A percentile compares a stretch with the other conserved stretches of the same genome.
Conservation (phyloP, 2,113 vertebrate genomes). For the Solea senegalensis region DNA sequence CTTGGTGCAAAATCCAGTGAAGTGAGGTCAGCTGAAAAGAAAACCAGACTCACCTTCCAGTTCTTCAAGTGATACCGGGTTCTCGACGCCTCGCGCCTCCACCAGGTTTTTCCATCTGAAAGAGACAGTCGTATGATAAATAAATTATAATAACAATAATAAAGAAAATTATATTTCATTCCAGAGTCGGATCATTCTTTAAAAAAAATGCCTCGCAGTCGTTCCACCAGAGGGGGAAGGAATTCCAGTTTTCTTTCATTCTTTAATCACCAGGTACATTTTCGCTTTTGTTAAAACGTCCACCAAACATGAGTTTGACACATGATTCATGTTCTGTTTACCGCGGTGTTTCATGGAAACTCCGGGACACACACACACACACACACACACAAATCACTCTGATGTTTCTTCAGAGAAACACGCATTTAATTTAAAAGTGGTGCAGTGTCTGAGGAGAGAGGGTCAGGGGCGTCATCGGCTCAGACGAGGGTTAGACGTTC, state of each 20-base stretch:
- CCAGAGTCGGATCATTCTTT: neutral
- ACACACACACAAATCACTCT: neutral
- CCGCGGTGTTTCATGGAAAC: neutral
- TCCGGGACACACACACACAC: too few relatives aligned
- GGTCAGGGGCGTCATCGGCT: neutral
- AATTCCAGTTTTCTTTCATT: neutral
- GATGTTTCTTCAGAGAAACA: neutral
- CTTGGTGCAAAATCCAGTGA: too few relatives aligned
- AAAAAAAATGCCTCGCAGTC: neutral
- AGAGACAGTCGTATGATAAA: conserved; percentile 1
- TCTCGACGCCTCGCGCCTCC: conserved; percentile 50
- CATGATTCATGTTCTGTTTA: neutral
- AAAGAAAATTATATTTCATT: neutral
- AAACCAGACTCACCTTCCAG: conserved; percentile 70
- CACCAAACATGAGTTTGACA: neutral
- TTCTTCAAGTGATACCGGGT: conserved; percentile 69
- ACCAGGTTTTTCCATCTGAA: conserved; percentile 72
- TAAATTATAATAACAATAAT: neutral
- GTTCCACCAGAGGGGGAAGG: neutral
- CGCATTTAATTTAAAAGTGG: neutral
- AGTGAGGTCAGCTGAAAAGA: neutral
- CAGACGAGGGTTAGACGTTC: neutral
- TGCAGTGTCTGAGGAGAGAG: neutral
- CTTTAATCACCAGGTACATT: conserved; percentile 1
- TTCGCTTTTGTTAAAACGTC: neutral